Evolutionary conservation across 2,888 invertebrate species (phyloP), one percentile per base, ranked within the genome.

Genomic region (Pseudoips prasinana): DNA sequence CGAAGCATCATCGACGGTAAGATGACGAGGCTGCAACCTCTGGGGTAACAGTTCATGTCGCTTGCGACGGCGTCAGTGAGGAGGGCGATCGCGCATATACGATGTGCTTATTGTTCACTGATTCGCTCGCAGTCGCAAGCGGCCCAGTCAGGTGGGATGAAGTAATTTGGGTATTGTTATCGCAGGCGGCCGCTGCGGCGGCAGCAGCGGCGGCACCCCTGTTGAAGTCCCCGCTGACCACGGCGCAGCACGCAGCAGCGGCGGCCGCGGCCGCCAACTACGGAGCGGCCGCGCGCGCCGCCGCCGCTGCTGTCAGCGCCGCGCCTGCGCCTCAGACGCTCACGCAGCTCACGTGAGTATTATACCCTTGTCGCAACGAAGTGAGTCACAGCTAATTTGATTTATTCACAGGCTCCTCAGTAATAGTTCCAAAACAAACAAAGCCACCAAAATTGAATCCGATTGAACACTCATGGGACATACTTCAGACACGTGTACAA

Each of bases 181-280:
- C n/a, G n/a, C 90, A 86, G 84, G 90, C 90, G 48, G 91, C 91
- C 32, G 91, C 91, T 41, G 92, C 92, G 55, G 93, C 93, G 53
- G 93, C 93, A 52, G 93, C 94, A 67, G 94, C 94, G 57, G 92
- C 94, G 52, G 91, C 93, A 59, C 95, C 95, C 38, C 90, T 95
- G 82, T 89, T 95, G 89, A 95, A 95, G 91, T 94, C 95, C 47
- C 95, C 95, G 77, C 90, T 94, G 87, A 94, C 93, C 79, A 90
- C 92, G 80, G 94, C 95, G 79, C 95, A 95, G 90, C 95, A 96
- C 91, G 94, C 94, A 54, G 94, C 94, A 64, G 95, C 96, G 73
- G 95, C 96, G 73, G 95, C 95, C 46, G 96, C 96, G 61, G 95
- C 95, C 35, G 94, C 94, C 51, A 95, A 95, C 85, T 95, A 95